phyloP scores from a whole-genome alignment of 2,888 invertebrate species.

The Caenorhabditis sp. region DNA sequence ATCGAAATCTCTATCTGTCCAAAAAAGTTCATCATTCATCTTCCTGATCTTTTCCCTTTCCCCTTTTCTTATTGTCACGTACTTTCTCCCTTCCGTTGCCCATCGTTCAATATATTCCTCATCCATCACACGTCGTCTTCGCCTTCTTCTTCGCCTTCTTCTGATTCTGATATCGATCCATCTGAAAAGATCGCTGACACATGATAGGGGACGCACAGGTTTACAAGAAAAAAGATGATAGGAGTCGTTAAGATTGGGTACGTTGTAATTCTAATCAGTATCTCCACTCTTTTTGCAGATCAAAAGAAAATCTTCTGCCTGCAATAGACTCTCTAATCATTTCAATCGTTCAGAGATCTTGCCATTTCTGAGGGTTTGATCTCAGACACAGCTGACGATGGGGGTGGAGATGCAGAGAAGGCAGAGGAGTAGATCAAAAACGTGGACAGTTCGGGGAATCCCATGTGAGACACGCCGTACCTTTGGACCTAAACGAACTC shows the following conservation, averaged over 20 bases:
- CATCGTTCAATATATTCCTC: conserved; percentile 11
- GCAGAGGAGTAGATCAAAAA: background rate
- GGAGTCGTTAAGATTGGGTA: conserved; percentile 5
- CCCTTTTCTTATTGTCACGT: conserved; percentile 1
- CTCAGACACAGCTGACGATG: conserved; percentile 43
- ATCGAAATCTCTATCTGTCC: background rate
- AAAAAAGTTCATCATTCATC: background rate
- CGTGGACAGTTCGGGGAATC: conserved; percentile 25
- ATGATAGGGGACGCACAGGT: background rate
- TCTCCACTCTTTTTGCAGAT: background rate
- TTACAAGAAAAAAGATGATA: conserved; percentile 16
- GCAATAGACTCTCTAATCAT: background rate
- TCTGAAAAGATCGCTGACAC: conserved; percentile 13
- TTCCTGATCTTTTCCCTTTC: conserved; percentile 11
- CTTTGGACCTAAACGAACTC: conserved; percentile 30
- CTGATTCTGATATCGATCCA: background rate
- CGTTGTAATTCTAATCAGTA: background rate
- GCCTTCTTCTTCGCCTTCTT: background rate
- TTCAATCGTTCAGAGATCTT: conserved; percentile 57
- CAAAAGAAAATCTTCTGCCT: conserved; percentile 7
- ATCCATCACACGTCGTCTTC: conserved; percentile 12
- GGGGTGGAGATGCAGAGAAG: background rate
- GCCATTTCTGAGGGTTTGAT: conserved; percentile 44
- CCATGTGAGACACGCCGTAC: background rate
- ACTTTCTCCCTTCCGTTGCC: background rate